phyloP scores from a whole-genome alignment of 2,888 invertebrate genomes.

The Disparrhopalites patrizii region DNA sequence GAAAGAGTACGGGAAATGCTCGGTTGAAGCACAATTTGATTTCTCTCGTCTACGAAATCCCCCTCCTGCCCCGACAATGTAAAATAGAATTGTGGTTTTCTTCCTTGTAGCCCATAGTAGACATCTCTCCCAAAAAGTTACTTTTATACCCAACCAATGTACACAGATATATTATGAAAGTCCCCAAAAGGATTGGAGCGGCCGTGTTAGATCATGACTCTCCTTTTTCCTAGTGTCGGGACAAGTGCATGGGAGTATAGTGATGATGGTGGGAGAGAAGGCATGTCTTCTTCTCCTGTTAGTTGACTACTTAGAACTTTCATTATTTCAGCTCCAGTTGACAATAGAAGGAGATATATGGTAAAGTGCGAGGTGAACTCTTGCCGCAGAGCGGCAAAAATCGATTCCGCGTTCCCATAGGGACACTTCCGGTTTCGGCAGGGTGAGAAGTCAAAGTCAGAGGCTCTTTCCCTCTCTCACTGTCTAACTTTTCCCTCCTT shows the following conservation, averaged over 20 bases:
- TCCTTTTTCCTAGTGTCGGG: too few species aligned
- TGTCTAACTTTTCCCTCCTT: too few species aligned
- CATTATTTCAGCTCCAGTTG: constrained; percentile 36
- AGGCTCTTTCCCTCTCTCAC: constrained; percentile 12
- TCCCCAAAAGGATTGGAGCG: too few species aligned
- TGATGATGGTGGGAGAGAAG: constrained; percentile 14
- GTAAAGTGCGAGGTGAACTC: constrained; percentile 30
- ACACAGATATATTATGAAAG: too few species aligned
- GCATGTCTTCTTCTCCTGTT: constrained; percentile 19
- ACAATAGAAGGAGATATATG: constrained; percentile 30
- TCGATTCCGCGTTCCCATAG: constrained; percentile 48
- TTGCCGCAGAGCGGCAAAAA: constrained; percentile 38
- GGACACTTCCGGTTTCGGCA: constrained; percentile 48
- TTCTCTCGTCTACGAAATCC: not conserved
- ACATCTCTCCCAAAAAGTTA: too few species aligned
- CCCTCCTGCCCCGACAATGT: too few species aligned
- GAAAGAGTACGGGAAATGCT: not conserved
- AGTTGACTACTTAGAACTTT: constrained; percentile 35
- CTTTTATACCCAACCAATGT: too few species aligned
- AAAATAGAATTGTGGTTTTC: constrained; percentile 22
- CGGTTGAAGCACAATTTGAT: not conserved
- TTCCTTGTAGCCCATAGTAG: too few species aligned
- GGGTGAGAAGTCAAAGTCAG: constrained; percentile 28
- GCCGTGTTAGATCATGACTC: too few species aligned
- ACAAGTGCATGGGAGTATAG: too few species aligned